Evolutionary conservation across 2,113 vertebrate genomes (phyloP), one percentile per base, ranked within the genome.

Genomic region (Platysteira castanea): DNA sequence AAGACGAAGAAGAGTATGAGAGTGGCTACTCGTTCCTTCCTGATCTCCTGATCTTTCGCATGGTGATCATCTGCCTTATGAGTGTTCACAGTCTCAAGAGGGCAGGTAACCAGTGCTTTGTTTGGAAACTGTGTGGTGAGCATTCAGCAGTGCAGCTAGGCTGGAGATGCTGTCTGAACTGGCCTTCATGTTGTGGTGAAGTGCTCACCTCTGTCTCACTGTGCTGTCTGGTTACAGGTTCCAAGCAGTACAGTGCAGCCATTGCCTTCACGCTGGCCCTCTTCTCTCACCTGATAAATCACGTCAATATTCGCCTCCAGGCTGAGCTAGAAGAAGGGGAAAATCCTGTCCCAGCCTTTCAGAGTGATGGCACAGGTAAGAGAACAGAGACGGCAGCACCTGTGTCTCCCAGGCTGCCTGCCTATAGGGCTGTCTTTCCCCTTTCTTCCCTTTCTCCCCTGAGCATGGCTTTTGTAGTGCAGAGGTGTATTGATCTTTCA

Each of bases 281-380:
- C 64, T 99, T 99, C 98, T 99, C 99, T 26, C 99, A 99, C 83
- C 98, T 99, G 53, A 98, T 99, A 46, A 99, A 99, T 92, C 99
- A 99, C 24, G 99, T 99, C 76, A 99, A 99, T 95, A 99, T 99
- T 78, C 98, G 99, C 47, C 98, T 99, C 85, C 99, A 99, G 97
- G 99, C 99, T 6, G 99, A 99, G 75, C 98, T 99, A 60, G 99
- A 99, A 93, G 99, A 99, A 44, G 98, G 98, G 20, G 99, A 99
- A 71, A 98, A 97, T 77, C 98, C 98, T 1, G 99, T 99, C 54
- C 98, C 99, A 1, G 98, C 99, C 1, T 98, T 99, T 61, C 98
- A 98, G 94, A 98, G 98, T 0, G 99, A 98, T 10, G 95, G 98
- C 76, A 90, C 98, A 95, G 98, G 98, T 98, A 68, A 95, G 84